Evolutionary conservation across 2,888 invertebrate genomes (phyloP).

Genomic region (Caradrina kadenii): DNA sequence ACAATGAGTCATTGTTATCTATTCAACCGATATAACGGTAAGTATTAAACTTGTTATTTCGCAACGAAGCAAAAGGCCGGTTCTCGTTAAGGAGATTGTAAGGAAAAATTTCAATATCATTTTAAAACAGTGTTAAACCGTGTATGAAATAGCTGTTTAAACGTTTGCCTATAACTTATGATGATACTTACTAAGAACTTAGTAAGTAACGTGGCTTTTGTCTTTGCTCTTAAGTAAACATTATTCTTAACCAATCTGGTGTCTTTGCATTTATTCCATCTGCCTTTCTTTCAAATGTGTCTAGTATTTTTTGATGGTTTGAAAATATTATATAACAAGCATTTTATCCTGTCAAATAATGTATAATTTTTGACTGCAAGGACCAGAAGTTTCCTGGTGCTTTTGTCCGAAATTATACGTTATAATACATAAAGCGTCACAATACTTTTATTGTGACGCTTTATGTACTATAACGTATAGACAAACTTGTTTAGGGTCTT

Average conservation of each 20-base stretch:
- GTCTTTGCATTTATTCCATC: neutral
- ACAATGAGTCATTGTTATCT: slow-evolving; percentile 67
- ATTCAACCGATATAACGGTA: slow-evolving; percentile 56
- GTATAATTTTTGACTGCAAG: slow-evolving; percentile 7
- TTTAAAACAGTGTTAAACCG: slow-evolving; percentile 23
- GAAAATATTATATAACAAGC: neutral
- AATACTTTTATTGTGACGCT: too few species aligned
- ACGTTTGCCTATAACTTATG: neutral
- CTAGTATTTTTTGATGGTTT: neutral
- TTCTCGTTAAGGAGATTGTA: slow-evolving; percentile 49
- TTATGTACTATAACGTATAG: too few species aligned
- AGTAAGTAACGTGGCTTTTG: neutral
- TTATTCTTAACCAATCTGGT: neutral
- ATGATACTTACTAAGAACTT: slow-evolving; percentile 6
- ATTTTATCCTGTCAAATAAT: neutral
- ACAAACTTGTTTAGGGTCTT: too few species aligned
- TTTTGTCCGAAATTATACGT: neutral
- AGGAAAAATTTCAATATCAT: slow-evolving; percentile 30
- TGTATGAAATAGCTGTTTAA: slow-evolving; percentile 5
- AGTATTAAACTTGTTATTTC: slow-evolving; percentile 58
- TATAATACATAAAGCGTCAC: neutral
- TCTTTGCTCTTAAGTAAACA: neutral
- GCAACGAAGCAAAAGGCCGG: slow-evolving; percentile 57
- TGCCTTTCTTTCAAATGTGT: neutral
- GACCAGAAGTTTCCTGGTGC: neutral